Evolutionary conservation across 2,888 invertebrate genomes (phyloP), one percentile per base, ranked within the genome.

Genomic region (Agriotes lineatus): DNA sequence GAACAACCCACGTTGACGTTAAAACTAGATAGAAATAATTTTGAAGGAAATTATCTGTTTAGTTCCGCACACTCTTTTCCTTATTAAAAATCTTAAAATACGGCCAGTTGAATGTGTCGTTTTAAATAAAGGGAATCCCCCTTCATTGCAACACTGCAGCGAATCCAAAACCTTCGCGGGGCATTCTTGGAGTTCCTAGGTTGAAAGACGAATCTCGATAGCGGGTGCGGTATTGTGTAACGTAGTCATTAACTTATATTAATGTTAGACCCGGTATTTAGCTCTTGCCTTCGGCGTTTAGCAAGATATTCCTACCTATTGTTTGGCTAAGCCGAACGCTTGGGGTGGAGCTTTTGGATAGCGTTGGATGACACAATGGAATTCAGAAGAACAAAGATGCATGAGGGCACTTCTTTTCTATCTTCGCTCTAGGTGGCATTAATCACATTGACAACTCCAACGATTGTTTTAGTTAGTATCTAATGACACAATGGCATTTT

Each of bases 221-320:
- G 59, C 54, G 67, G 52, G 50, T 62, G 58, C 65, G 57, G 65
- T 67, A 72, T 76, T 76, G 76, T 76, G 70, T 68, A 70, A 74
- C 64, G 65, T 72, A 65, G 71, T 75, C 74, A 68, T 75, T 74
- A 74, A 74, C 73, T 74, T 71, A 71, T 73, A 75, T 75, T 76
- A 76, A 76, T 73, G 75, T 64, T 70, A 63, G 63, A 62, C 59
- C 58, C 60, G 65, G 70, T 74, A 75, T 73, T 72, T 74, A 60
- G 67, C 69, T 66, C 68, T 67, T 58, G 59, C 70, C 70, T 59
- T 39, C 16, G 63, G 65, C 68, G 54, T 71, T 71, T 72, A 72
- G 66, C 65, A 60, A 72, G 70, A 71, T 71, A 69, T 71, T 70
- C 70, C 64, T 57, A 60, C 39, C 64, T 68, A 71, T 71, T 71